phyloP scores from a whole-genome alignment of 2,888 invertebrate genomes.

The Ormyrus labotus region DNA sequence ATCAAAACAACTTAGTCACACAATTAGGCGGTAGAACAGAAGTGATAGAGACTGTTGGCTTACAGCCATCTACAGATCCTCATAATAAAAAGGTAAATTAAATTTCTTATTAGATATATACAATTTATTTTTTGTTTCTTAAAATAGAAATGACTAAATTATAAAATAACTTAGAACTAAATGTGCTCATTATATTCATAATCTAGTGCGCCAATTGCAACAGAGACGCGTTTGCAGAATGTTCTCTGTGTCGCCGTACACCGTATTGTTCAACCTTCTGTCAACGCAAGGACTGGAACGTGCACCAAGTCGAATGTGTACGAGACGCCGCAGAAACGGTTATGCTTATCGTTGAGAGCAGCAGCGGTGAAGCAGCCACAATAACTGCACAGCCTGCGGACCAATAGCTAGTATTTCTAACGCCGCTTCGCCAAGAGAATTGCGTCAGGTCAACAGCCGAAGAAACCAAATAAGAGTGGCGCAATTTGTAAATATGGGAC shows the following conservation, averaged over 20 bases:
- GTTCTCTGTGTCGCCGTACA: slow-evolving; percentile 89
- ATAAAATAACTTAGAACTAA: neutral
- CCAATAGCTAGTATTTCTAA: slow-evolving; percentile 71
- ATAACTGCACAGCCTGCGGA: slow-evolving; percentile 57
- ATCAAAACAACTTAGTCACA: slow-evolving; percentile 72
- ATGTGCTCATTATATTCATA: slow-evolving; percentile 12
- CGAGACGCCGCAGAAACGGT: slow-evolving; percentile 86
- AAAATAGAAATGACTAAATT: neutral
- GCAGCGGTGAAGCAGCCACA: slow-evolving; percentile 64
- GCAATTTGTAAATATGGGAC: neutral
- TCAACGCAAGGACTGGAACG: slow-evolving; percentile 92
- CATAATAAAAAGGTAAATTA: slow-evolving; percentile 84
- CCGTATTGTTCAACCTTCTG: slow-evolving; percentile 94
- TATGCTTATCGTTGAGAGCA: slow-evolving; percentile 90
- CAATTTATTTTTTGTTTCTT: neutral
- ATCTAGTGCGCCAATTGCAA: slow-evolving; percentile 91
- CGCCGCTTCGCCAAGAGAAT: slow-evolving; percentile 63
- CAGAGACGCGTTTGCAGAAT: slow-evolving; percentile 90
- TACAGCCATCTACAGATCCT: slow-evolving; percentile 80
- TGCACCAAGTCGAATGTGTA: slow-evolving; percentile 90
- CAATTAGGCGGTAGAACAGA: slow-evolving; percentile 76
- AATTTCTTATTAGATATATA: neutral
- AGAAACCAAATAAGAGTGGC: neutral
- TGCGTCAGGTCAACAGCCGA: neutral
- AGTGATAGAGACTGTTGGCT: slow-evolving; percentile 77